Base-by-base conservation (phyloP, 2,888 invertebrate genomes). In the Latrodectus elegans region DNA sequence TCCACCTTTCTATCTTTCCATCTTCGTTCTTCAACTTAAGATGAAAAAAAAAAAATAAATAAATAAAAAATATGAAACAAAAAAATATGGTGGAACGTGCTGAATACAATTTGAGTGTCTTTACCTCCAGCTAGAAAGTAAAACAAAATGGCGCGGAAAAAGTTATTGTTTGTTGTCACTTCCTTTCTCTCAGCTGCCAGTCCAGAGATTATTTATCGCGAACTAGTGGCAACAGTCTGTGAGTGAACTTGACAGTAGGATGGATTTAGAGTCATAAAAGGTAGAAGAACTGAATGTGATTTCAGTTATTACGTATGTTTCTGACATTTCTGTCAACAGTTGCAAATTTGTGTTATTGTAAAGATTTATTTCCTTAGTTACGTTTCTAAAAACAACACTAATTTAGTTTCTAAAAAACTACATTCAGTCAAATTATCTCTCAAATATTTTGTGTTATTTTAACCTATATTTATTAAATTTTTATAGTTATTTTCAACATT, bases 151-250 rank as follows among this genome's bases (percentile, higher is more conserved):
- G n/a, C 53, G 49, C 55, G 55, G 70, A 79, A 73, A 74, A 75
- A 81, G 65, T 73, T 82, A 82, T 82, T 53, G 82, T 75, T 68
- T 60, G 68, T 70, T 82, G 82, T 82, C 75, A 70, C 55, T 70
- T 75, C 11, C 70, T 82, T 82, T 82, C 60, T 60, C 38, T 70
- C 38, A 38, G 38, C 75, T 70, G 81, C 65, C 73, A 81, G 53
- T 74, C 22, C 60, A 60, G 74, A 60, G 75, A 82, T 82, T 82
- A 82, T 82, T 82, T 82, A 82, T 82, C 60, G 68, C 70, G 53
- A 60, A 55, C 75, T 74, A 82, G 75, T 82, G 75, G 82, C 82
- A 82, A 82, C 82, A 22, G 68, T 22, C 74, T 67, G 81, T 70
- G 70, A 82, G 55, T 75, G 65, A 75, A 74, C 68, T 82, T 68